phyloP scores from a whole-genome alignment of 2,888 invertebrate genomes.

The Callimorpha dominula region DNA sequence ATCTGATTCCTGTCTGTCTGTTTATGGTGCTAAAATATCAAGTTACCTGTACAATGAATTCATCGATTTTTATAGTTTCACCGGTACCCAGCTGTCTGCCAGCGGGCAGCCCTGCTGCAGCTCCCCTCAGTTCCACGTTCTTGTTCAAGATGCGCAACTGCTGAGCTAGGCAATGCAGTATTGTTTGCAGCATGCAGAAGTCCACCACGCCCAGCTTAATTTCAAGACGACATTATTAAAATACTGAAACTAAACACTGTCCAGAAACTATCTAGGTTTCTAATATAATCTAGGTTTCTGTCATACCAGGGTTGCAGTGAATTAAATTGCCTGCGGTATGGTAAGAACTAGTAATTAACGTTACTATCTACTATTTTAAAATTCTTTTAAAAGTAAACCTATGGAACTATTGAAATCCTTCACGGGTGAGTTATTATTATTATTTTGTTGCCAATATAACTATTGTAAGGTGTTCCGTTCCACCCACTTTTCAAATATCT shows the following conservation, averaged over 20 bases:
- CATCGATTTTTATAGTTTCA: conserved; percentile 70
- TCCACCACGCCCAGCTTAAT: conserved; percentile 90
- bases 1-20: background rate
- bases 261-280: background rate
- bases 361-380: no score
- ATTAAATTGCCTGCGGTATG: background rate
- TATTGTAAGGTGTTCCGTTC: no score
- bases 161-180: conserved; percentile 90
- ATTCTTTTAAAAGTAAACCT: no score
- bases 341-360: no score
- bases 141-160: conserved; percentile 85
- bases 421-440: no score
- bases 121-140: conserved; percentile 88
- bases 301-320: background rate
- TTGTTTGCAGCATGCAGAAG: conserved; percentile 91
- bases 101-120: conserved; percentile 66
- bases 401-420: no score
- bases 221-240: background rate
- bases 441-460: no score
- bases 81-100: conserved; percentile 50
- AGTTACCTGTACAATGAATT: conserved; percentile 76
- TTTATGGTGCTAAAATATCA: background rate
- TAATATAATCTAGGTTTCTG: background rate
- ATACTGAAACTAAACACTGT: background rate
- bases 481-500: no score